Conservation (phyloP, 2,797 vertebrate species). For the Eulemur albifrons region DNA sequence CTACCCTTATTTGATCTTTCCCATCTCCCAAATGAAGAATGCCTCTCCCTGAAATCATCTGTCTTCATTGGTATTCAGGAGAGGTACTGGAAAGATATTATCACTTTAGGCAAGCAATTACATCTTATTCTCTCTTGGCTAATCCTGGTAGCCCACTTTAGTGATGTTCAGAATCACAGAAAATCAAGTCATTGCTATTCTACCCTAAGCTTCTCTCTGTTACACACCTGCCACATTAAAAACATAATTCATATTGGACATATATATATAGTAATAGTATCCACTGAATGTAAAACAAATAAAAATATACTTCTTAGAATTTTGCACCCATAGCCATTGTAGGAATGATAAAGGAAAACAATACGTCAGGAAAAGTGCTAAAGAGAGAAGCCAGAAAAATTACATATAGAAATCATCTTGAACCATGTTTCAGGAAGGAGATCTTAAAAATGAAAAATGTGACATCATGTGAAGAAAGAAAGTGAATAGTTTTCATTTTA, state of each 20-base stretch:
- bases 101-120: slow-evolving; percentile 87
- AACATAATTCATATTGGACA: slow-evolving; percentile 54
- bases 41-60: slow-evolving; percentile 65
- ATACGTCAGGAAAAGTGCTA: not conserved
- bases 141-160: slow-evolving; percentile 80
- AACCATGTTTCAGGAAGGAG: not conserved
- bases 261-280: slow-evolving; percentile 67
- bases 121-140: slow-evolving; percentile 83
- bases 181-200: slow-evolving; percentile 86
- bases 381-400: not conserved
- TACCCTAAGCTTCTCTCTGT: slow-evolving; percentile 73
- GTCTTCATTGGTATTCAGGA: slow-evolving; percentile 83
- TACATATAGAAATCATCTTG: not conserved
- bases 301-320: slow-evolving; percentile 58
- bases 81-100: slow-evolving; percentile 77
- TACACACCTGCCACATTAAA: slow-evolving; percentile 60
- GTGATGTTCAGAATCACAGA: slow-evolving; percentile 75
- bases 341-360: slow-evolving; percentile 60
- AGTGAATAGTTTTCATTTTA: not conserved
- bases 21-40: slow-evolving; percentile 65
- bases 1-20: slow-evolving; percentile 42
- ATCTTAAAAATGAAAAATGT: slow-evolving; percentile 1
- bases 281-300: slow-evolving; percentile 70
- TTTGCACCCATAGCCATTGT: slow-evolving; percentile 37
- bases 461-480: not conserved